These are phyloP conservation scores for Drosophila truncata DNA, from an alignment of 1,140 invertebrate genomes.

Conservation along the genomic window DNA sequence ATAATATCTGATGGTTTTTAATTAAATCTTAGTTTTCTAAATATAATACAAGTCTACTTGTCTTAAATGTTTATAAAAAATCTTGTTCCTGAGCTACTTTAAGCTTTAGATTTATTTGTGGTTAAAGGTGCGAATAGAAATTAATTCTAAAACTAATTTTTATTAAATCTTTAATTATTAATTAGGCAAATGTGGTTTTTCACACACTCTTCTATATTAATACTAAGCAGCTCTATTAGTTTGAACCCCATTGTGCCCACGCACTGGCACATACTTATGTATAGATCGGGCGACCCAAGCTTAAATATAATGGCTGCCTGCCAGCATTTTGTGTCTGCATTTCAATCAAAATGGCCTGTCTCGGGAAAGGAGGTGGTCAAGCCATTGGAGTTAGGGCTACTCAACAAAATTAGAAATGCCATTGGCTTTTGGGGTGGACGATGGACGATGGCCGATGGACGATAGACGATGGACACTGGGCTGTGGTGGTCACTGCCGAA, in stretches of 20 bases:
- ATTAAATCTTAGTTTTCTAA: background rate
- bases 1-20: background rate
- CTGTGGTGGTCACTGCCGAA: conserved; percentile 72
- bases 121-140: background rate
- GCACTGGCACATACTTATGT: conserved; percentile 23
- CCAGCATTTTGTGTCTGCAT: conserved; percentile 74
- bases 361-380: conserved; percentile 42
- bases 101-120: background rate
- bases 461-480: conserved; percentile 29
- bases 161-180: background rate
- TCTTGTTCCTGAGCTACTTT: background rate
- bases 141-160: background rate
- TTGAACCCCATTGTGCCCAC: background rate
- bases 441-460: conserved; percentile 10
- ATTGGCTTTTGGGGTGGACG: conserved; percentile 44
- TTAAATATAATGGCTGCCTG: conserved; percentile 79
- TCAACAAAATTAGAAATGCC: conserved; percentile 79
- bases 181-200: background rate
- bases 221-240: background rate
- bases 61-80: background rate
- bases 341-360: conserved; percentile 63
- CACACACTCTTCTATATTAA: background rate
- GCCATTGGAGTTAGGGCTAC: conserved; percentile 51
- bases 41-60: background rate
- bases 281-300: conserved; percentile 65